Evolutionary conservation across 2,888 invertebrate genomes (phyloP), one percentile per base, ranked within the genome.

Genomic region (Cryptus viduatorius): DNA sequence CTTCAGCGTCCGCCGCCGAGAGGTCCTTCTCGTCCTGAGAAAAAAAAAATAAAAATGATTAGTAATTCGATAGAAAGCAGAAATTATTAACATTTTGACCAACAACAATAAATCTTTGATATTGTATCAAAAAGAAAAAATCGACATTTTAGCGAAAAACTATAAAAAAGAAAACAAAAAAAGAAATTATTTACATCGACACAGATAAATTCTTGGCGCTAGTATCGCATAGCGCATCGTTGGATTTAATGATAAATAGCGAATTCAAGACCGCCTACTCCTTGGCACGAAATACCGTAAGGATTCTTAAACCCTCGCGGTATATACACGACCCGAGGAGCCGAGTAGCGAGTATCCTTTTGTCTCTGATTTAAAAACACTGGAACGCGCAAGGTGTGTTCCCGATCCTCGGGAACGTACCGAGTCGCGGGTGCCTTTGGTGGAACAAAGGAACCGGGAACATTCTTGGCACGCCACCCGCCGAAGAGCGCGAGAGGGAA

Each of bases 1-100:
- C 99, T 95, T 99, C 99, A 90, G 99, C 99, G 95, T 99, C 99
- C 90, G 98, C 97, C 91, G 98, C 98, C 94, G 98, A 98, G 94
- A 98, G 95, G 94, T 98, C 98, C 95, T 98, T 97, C 94, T 96
- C 97, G 94, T 97, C 96, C 96, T 96, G 93, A 2, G 92, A 92
- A 85, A 46, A 79, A 79, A 16, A 29, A 44, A 1, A 46, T 1
- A 42, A 46, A 67, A 73, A 64, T 19, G 42, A 19, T 64, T 31
- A 48, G 31, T 0, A 48, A 48, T 48, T 59, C 10, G 44, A 59
- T 3, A 12, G 4, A 29, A 71, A 53, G 5, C 24, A 3, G 7
- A 42, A 61, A 67, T 24, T 24, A 48, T 37, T 1, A 42, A 16
- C 14, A 48, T 37, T 31, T 44, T n/a, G 48, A 14, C 48, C 19